Base-by-base conservation (phyloP, 2,113 vertebrate species). In the Clarias magur region DNA sequence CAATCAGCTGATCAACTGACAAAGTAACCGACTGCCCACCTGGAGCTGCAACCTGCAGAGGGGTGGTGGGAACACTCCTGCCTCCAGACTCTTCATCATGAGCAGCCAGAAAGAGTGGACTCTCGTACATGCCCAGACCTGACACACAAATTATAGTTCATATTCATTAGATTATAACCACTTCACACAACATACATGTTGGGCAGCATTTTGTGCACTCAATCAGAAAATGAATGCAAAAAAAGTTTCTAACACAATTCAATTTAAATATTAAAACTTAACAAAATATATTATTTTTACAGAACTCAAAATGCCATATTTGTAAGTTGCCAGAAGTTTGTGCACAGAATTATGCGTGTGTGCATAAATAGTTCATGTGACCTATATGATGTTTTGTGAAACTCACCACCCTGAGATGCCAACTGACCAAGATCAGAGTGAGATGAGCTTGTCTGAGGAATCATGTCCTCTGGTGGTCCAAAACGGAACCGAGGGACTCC, bases 51-150 rank as follows among this genome's bases (percentile, higher is more conserved):
- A 98, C 96, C 89, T 99, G 98, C 23, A 99, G 90, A 0, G 98
- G 98, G 3, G 98, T 99, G 23, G 98, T 99, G 73, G 98, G 98
- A 80, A 99, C 98, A 0, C 98, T 99, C 15, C 98, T 95, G 63
- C 98, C 98, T 83, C 98, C 98, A 0, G 98, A 98, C 25, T 99
- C 98, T 86, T 99, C 98, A 92, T 99, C 98, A 0, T 99, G 97
- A 89, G 95, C 91, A 62, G 97, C 96, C 87, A 99, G 95, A 91
- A 98, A 99, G 0, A 99, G 95, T 13, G 98, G 98, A 12, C 97
- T 97, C 93, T 99, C 98, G 34, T 99, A 99, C 97, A 99, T 99
- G 59, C 98, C 98, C 90, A 99, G 93, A 88, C 98, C 98, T 99
- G 30, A 86, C 23, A 86, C 42, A 56, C 80, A 86, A 3, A 80